These are phyloP conservation scores for Cataglyphis hispanica DNA, from an alignment of 1,140 invertebrate genomes.

Conservation along the genomic window DNA sequence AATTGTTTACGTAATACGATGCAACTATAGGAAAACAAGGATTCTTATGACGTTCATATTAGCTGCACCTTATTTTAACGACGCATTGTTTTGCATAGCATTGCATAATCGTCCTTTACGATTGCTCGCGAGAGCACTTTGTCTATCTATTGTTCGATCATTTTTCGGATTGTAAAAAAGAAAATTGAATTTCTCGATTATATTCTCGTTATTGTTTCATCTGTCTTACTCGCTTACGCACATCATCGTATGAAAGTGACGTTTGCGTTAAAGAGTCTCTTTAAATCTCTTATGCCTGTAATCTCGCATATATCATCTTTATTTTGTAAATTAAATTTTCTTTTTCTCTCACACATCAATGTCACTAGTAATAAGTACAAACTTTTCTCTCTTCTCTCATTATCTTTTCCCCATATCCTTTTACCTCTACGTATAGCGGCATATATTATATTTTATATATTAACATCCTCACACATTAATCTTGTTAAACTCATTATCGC, in stretches of 20 bases:
- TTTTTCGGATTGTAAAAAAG: neutral
- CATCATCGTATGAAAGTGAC: no score
- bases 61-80: constrained; percentile 34
- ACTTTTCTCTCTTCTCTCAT: neutral
- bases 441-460: neutral
- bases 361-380: neutral
- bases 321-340: no score
- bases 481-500: neutral
- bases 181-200: neutral
- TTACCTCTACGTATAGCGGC: neutral
- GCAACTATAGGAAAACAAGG: neutral
- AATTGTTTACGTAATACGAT: constrained; percentile 29
- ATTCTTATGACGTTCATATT: neutral
- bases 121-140: neutral
- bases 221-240: neutral
- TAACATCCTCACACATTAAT: neutral
- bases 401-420: neutral
- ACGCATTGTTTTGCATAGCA: constrained; percentile 32
- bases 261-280: no score
- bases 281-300: no score
- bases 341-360: no score
- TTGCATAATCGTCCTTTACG: neutral
- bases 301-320: no score
- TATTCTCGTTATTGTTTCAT: constrained; percentile 2
- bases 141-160: neutral